phyloP scores from a whole-genome alignment of 2,888 invertebrate species.

The Melanotus villosus region DNA sequence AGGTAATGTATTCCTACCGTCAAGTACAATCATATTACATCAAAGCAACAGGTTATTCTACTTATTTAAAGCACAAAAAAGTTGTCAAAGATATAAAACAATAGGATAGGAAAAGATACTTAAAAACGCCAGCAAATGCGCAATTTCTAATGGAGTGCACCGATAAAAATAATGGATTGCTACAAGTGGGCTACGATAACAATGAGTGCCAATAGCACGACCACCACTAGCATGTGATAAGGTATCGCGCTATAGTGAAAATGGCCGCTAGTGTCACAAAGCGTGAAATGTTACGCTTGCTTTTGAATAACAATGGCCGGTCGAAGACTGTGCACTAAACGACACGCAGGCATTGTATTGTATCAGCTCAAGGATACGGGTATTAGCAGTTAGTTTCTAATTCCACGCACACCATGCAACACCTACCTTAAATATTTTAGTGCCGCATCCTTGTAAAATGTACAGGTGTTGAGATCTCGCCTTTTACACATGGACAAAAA shows the following conservation, averaged over 20 bases:
- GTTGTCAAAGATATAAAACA: conserved; percentile 25
- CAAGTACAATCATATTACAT: conserved; percentile 7
- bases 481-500: not conserved
- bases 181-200: conserved; percentile 47
- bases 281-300: conserved; percentile 66
- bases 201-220: conserved; percentile 47
- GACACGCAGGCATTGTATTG: conserved; percentile 57
- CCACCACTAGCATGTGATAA: conserved; percentile 53
- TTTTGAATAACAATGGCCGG: conserved; percentile 66
- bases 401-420: conserved; percentile 50
- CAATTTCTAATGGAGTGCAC: conserved; percentile 41
- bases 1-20: not conserved
- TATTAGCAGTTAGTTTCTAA: conserved; percentile 53
- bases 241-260: conserved; percentile 59
- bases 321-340: conserved; percentile 56
- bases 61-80: conserved; percentile 47
- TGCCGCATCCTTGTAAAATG: conserved; percentile 32
- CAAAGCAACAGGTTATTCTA: conserved; percentile 47
- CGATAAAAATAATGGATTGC: conserved; percentile 45
- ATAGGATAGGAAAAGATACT: conserved; percentile 13
- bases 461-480: conserved; percentile 13
- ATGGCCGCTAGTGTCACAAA: conserved; percentile 65
- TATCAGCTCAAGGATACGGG: conserved; percentile 54
- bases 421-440: conserved; percentile 44
- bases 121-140: conserved; percentile 31